Conservation (phyloP, 1,140 invertebrate species). For the Leptoteleia sp. region DNA sequence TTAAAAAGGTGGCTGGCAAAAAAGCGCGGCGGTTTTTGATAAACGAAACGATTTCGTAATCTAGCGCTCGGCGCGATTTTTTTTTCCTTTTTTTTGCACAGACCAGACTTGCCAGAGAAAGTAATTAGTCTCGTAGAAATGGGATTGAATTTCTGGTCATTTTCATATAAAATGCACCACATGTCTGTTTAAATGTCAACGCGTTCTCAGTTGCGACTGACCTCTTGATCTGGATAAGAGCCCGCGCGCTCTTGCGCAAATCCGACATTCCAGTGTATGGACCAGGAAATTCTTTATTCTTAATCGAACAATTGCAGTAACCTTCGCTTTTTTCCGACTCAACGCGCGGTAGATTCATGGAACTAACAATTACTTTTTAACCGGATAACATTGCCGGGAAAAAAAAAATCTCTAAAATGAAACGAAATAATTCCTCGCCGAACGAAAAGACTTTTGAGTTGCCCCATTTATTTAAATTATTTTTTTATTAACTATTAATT, state of each 20-base stretch:
- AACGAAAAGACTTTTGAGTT: no score
- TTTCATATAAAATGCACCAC: slow-evolving; percentile 32
- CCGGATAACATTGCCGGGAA: no score
- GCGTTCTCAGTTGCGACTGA: slow-evolving; percentile 63
- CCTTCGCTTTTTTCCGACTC: not conserved
- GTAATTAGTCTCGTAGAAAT: slow-evolving; percentile 22
- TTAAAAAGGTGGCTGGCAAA: no score
- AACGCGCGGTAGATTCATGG: no score
- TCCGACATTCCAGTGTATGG: slow-evolving; percentile 32
- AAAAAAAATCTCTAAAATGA: no score
- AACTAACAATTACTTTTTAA: no score
- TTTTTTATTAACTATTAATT: no score
- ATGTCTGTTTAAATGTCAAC: slow-evolving; percentile 61
- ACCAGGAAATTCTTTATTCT: slow-evolving; percentile 45
- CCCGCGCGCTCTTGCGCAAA: slow-evolving; percentile 48
- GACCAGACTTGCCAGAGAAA: slow-evolving; percentile 8
- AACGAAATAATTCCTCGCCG: no score
- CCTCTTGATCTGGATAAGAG: slow-evolving; percentile 64
- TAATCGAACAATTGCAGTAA: slow-evolving; percentile 17
- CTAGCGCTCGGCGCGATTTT: not conserved
- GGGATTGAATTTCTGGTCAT: slow-evolving; percentile 48
- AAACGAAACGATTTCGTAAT: slow-evolving; percentile 4
- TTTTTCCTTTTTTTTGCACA: not conserved
- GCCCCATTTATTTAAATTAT: no score
- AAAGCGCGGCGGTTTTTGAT: no score